Conservation (phyloP, 1,140 invertebrate species). For the Drosophila repletoides region DNA sequence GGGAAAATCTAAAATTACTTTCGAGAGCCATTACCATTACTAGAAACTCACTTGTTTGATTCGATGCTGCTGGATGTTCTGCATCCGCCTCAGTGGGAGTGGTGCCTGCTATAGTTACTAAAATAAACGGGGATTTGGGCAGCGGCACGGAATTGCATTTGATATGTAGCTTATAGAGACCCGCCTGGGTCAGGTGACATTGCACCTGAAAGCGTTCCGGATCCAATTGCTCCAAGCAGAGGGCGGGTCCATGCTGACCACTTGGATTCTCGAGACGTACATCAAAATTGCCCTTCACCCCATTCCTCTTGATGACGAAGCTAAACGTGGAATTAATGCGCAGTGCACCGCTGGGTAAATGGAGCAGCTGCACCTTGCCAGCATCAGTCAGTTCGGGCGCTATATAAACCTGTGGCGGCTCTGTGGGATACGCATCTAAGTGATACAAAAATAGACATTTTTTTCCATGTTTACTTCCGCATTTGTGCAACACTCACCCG, state of each 20-base stretch:
- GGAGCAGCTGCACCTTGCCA: constrained; percentile 68
- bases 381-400: constrained; percentile 76
- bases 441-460: constrained; percentile 53
- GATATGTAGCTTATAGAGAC: constrained; percentile 93
- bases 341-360: constrained; percentile 74
- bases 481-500: constrained; percentile 64
- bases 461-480: constrained; percentile 52
- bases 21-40: too few species aligned
- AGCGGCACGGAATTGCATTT: constrained; percentile 95
- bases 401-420: constrained; percentile 63
- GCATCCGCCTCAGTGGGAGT: constrained; percentile 72
- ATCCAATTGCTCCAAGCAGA: constrained; percentile 86
- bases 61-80: not conserved
- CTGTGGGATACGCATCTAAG: constrained; percentile 73
- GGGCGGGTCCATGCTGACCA: constrained; percentile 42
- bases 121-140: constrained; percentile 91
- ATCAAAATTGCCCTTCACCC: constrained; percentile 79
- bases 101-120: constrained; percentile 88
- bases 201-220: constrained; percentile 90
- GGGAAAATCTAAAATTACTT: too few species aligned
- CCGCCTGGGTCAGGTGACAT: constrained; percentile 93
- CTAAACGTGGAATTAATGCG: constrained; percentile 52
- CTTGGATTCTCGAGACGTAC: constrained; percentile 70
- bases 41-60: constrained; percentile 13
- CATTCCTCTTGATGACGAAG: constrained; percentile 73